Evolutionary conservation across 2,888 invertebrate genomes (phyloP).

Genomic region (Choreutis nemorana): DNA sequence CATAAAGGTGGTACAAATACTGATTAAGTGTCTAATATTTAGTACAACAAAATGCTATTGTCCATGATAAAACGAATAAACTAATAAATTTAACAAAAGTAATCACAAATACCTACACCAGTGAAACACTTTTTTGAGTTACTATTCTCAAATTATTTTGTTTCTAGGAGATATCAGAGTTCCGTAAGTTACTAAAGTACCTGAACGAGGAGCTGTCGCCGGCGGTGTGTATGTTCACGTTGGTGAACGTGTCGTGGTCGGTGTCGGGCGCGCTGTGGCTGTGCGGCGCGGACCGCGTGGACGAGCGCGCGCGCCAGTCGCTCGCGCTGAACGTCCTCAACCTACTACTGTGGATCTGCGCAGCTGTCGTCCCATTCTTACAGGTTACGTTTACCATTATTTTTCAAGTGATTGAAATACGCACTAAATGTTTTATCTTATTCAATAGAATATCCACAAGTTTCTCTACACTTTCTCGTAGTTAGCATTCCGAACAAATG

Average conservation of each 20-base stretch:
- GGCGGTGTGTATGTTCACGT: constrained; percentile 78
- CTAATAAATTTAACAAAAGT: no score
- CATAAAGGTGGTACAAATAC: no score
- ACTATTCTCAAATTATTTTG: no score
- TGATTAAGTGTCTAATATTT: no score
- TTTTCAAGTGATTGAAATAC: no score
- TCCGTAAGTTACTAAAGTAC: constrained; percentile 78
- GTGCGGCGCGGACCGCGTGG: constrained; percentile 66
- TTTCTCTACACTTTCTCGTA: no score
- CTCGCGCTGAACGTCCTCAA: constrained; percentile 69
- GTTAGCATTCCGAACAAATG: no score
- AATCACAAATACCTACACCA: no score
- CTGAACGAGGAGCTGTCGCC: constrained; percentile 80
- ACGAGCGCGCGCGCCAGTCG: constrained; percentile 64
- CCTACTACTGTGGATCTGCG: constrained; percentile 70
- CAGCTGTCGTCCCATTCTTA: constrained; percentile 73
- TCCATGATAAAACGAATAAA: no score
- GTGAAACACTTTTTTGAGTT: no score
- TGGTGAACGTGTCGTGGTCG: constrained; percentile 78
- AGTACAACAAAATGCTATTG: no score
- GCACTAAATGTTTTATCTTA: not conserved
- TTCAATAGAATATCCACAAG: not conserved
- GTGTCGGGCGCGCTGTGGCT: constrained; percentile 75
- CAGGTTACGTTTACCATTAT: no score
- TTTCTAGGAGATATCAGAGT: constrained; percentile 81